These are phyloP conservation scores for Eudasyphora cyanicolor DNA, from an alignment of 2,888 invertebrate genomes.

Conservation along the genomic window DNA sequence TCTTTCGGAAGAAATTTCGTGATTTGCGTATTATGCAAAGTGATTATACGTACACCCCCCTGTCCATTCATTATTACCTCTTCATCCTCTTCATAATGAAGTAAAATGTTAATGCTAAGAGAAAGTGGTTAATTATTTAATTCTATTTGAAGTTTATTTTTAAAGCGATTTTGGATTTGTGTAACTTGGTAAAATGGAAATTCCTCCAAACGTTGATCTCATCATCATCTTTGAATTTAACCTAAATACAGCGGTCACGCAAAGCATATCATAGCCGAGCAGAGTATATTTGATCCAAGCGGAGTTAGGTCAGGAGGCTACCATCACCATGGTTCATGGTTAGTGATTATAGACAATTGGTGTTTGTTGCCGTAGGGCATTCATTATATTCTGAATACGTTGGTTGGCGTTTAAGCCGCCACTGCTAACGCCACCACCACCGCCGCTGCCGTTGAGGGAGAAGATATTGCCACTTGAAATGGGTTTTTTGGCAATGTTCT, in stretches of 20 bases:
- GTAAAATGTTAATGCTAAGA: too few species aligned
- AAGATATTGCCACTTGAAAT: conserved; percentile 16
- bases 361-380: conserved; percentile 64
- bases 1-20: neutral
- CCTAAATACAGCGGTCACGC: neutral
- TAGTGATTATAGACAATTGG: conserved; percentile 58
- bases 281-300: too few species aligned
- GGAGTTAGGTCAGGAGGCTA: neutral
- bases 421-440: neutral
- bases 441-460: neutral
- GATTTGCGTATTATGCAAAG: neutral
- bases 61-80: neutral
- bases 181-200: neutral
- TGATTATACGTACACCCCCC: neutral
- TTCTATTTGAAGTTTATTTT: neutral
- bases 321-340: conserved; percentile 15
- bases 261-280: neutral
- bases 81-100: neutral
- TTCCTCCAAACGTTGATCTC: neutral
- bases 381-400: conserved; percentile 59
- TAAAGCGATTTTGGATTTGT: neutral
- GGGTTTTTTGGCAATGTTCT: conserved; percentile 31
- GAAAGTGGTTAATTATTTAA: neutral
- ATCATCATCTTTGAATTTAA: too few species aligned
- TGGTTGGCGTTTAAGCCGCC: conserved; percentile 46